A percentile compares a stretch with the other conserved stretches of the same genome.
Conservation (phyloP, 2,797 vertebrate genomes). For the Intellagama lesueurii region DNA sequence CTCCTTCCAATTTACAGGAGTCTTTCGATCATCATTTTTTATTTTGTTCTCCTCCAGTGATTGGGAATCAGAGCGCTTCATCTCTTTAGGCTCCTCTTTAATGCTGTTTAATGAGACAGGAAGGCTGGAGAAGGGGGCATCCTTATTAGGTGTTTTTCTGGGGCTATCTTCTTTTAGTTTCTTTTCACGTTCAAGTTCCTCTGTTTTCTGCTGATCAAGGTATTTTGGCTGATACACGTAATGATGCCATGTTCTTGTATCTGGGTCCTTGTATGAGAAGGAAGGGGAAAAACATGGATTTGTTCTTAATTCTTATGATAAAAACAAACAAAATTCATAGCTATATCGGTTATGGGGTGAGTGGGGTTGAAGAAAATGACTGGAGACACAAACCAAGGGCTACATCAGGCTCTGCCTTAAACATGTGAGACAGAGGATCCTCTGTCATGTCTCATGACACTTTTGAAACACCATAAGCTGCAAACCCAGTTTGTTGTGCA, state of each 20-base stretch:
- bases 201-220: constrained; percentile 88
- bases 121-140: constrained; percentile 79
- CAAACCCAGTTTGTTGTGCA: background rate
- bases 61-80: constrained; percentile 83
- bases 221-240: constrained; percentile 93
- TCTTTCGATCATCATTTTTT: constrained; percentile 87
- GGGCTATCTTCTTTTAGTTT: constrained; percentile 89
- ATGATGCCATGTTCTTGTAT: constrained; percentile 92
- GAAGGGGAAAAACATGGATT: constrained; percentile 25
- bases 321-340: constrained; percentile 4
- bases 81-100: constrained; percentile 88
- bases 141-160: constrained; percentile 91
- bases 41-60: constrained; percentile 85
- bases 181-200: constrained; percentile 87
- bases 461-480: background rate
- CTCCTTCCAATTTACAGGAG: constrained; percentile 89
- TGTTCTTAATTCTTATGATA: constrained; percentile 37
- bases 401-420: background rate
- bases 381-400: background rate
- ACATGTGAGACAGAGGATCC: background rate
- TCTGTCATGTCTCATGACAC: background rate
- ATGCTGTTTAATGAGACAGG: constrained; percentile 81
- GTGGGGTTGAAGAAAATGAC: background rate
- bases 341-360: background rate
- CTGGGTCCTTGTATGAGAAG: constrained; percentile 85